Conservation (phyloP, 2,797 vertebrate species). For the Cryptoprocta ferox region DNA sequence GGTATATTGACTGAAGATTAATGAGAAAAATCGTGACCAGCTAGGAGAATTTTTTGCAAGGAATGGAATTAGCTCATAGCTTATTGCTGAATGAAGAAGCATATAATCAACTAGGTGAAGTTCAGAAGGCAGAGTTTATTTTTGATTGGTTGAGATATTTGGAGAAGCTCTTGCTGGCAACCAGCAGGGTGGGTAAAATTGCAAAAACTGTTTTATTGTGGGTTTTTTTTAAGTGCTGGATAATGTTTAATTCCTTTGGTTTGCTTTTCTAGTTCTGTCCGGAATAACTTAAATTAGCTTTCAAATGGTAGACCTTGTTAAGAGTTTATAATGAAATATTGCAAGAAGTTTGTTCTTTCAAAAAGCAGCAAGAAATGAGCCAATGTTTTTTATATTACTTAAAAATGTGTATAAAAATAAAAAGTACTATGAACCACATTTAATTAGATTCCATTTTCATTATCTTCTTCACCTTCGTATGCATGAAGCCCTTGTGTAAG, state of each 20-base stretch:
- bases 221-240: not conserved
- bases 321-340: slow-evolving; percentile 43
- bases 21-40: slow-evolving; percentile 67
- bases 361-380: slow-evolving; percentile 29
- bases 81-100: slow-evolving; percentile 92
- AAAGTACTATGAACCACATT: not conserved
- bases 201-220: not conserved
- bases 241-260: slow-evolving; percentile 36
- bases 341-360: not conserved
- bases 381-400: slow-evolving; percentile 36
- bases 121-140: slow-evolving; percentile 92
- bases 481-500: not conserved
- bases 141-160: slow-evolving; percentile 94
- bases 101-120: slow-evolving; percentile 88
- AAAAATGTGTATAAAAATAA: not conserved
- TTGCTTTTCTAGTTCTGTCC: slow-evolving; percentile 21
- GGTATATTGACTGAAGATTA: slow-evolving; percentile 47
- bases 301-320: slow-evolving; percentile 17
- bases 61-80: slow-evolving; percentile 93
- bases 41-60: slow-evolving; percentile 74
- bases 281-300: slow-evolving; percentile 18
- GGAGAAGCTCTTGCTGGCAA: slow-evolving; percentile 89
- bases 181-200: slow-evolving; percentile 88
- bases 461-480: not conserved
- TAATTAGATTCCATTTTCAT: not conserved